Evolutionary conservation across 2,888 invertebrate species (phyloP).

Genomic region (Metellina segmentata): DNA sequence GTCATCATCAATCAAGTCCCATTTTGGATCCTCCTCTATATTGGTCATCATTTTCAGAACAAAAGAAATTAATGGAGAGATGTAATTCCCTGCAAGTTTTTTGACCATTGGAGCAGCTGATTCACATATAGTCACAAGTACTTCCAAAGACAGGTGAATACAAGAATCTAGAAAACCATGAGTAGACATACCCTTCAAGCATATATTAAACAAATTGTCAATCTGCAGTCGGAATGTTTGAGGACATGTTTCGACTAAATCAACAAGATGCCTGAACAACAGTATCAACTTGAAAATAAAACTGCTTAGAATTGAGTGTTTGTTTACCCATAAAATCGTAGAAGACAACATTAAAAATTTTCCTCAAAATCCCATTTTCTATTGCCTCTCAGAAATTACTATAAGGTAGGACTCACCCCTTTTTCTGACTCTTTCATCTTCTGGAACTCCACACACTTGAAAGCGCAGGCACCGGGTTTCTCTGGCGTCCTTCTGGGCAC

Average conservation of each 20-base stretch:
- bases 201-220: conserved; percentile 91
- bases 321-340: too few relatives aligned
- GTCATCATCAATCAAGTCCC: conserved; percentile 90
- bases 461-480: too few relatives aligned
- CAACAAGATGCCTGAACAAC: conserved; percentile 97
- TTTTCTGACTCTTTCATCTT: too few relatives aligned
- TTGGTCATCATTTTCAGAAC: conserved; percentile 97
- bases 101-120: conserved; percentile 98
- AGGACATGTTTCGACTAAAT: conserved; percentile 95
- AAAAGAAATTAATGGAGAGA: conserved; percentile 87
- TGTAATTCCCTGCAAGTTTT: conserved; percentile 92
- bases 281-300: too few relatives aligned
- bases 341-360: too few relatives aligned
- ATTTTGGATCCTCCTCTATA: conserved; percentile 93
- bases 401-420: too few relatives aligned
- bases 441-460: too few relatives aligned
- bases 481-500: too few relatives aligned
- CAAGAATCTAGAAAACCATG: conserved; percentile 81
- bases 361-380: too few relatives aligned
- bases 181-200: conserved; percentile 85
- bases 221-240: conserved; percentile 94
- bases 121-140: conserved; percentile 92
- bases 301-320: too few relatives aligned
- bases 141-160: conserved; percentile 94
- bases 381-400: too few relatives aligned